Conservation (phyloP, 1,140 invertebrate genomes). For the Tetramorium alpestre region DNA sequence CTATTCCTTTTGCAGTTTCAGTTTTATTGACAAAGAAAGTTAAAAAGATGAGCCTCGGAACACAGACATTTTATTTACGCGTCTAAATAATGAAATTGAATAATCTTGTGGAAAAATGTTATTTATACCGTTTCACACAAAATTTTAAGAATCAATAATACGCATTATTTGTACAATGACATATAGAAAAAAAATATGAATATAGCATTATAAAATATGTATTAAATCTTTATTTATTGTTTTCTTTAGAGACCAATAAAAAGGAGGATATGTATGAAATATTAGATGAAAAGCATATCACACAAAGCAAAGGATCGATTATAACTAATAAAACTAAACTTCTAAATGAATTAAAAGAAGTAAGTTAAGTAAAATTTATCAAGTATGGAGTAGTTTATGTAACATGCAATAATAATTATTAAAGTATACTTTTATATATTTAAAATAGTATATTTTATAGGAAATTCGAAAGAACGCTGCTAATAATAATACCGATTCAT, state of each 20-base stretch:
- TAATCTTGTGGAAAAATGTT: background rate
- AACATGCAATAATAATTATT: background rate
- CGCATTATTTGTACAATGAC: background rate
- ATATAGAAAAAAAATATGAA: background rate
- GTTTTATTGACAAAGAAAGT: background rate
- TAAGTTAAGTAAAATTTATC: slow-evolving; percentile 10
- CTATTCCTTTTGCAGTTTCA: background rate
- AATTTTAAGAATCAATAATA: background rate
- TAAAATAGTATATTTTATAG: slow-evolving; percentile 22
- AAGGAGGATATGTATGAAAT: background rate
- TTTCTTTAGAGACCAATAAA: background rate
- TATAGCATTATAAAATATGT: background rate
- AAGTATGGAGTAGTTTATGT: background rate
- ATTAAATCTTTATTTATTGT: slow-evolving; percentile 4
- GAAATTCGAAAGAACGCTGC: background rate
- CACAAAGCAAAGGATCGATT: background rate
- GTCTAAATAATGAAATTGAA: background rate
- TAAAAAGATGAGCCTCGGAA: background rate
- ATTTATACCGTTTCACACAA: background rate
- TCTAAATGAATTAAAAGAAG: background rate
- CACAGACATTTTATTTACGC: background rate
- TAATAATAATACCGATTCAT: background rate
- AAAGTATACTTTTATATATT: background rate
- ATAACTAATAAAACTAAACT: background rate
- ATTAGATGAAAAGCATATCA: background rate